These are phyloP conservation scores for Trichogramma evanescens DNA, from an alignment of 2,888 invertebrate species.

Conservation along the genomic window DNA sequence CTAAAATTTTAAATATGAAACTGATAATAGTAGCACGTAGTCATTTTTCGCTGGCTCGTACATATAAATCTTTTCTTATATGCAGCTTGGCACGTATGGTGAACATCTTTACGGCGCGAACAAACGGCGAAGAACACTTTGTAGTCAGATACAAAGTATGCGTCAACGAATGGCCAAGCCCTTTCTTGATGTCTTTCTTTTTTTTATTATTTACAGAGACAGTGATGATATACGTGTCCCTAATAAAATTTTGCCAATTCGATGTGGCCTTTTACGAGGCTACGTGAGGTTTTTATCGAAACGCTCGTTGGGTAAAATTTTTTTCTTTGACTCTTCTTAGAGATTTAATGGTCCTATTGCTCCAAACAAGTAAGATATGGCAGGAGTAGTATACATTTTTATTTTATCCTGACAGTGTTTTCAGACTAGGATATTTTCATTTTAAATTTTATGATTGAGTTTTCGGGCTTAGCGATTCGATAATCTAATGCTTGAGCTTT, in stretches of 20 bases:
- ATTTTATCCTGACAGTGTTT: no score
- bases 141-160: slow-evolving; percentile 33
- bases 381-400: no score
- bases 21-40: no score
- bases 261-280: slow-evolving; percentile 39
- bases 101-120: slow-evolving; percentile 25
- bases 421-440: no score
- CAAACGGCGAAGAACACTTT: slow-evolving; percentile 27
- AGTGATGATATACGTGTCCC: slow-evolving; percentile 30
- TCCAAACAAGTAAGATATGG: neutral
- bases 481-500: no score
- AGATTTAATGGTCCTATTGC: neutral
- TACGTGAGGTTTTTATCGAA: slow-evolving; percentile 34
- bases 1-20: no score
- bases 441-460: no score
- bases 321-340: neutral
- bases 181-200: slow-evolving; percentile 4
- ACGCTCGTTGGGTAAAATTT: neutral
- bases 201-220: slow-evolving; percentile 3
- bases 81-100: slow-evolving; percentile 29
- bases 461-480: no score
- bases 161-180: slow-evolving; percentile 27
- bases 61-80: slow-evolving; percentile 40
- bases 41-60: slow-evolving; percentile 7
- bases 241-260: slow-evolving; percentile 47